Evolutionary conservation across 1,140 invertebrate genomes (phyloP), one percentile per base, ranked within the genome.

Genomic region (Bombus balteatus): DNA sequence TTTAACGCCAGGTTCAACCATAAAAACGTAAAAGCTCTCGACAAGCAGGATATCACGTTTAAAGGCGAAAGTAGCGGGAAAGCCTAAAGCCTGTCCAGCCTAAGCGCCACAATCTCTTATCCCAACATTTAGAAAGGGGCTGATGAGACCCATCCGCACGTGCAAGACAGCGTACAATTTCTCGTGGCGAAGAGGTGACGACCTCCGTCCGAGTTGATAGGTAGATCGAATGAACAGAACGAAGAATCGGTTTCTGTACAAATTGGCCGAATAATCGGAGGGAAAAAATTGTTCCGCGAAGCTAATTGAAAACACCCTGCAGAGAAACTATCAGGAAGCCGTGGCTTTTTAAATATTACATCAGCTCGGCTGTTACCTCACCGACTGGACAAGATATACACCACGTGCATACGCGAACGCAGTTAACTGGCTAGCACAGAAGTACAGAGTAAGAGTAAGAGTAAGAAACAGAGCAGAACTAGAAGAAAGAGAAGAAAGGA

Each of bases 241-340:
- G 47, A 53, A 22, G 18, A 53, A 22, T 53, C 47, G 18, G 18
- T 53, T 53, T 53, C 47, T 6, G 47, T 53, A 22, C 47, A 22
- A 8, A 53, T 18, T 53, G 18, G 18, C 47, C 47, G 47, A 53
- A 53, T 53, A 53, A 53, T 53, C 18, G 0, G 5, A 22, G 5
- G 65, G 80, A 66, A 88, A 43, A 88, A 83, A 86, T 68, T 43
- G 76, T 87, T 68, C 75, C 79, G 70, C 47, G 25, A 65, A 84
- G 71, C 59, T 75, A 83, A 89, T 85, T 74, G 66, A 87, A 89
- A 90, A 89, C 73, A 22, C 18, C 5, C 0, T 2, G 18, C 47
- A 6, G 18, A 22, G 47, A 22, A 53, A 22, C 18, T 18, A 22
- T 53, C 6, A 2, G 18, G 47, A 53, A 53, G 6, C 6, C 47